Base-by-base conservation (phyloP, 2,888 invertebrate species). In the Bombyx huttoni region DNA sequence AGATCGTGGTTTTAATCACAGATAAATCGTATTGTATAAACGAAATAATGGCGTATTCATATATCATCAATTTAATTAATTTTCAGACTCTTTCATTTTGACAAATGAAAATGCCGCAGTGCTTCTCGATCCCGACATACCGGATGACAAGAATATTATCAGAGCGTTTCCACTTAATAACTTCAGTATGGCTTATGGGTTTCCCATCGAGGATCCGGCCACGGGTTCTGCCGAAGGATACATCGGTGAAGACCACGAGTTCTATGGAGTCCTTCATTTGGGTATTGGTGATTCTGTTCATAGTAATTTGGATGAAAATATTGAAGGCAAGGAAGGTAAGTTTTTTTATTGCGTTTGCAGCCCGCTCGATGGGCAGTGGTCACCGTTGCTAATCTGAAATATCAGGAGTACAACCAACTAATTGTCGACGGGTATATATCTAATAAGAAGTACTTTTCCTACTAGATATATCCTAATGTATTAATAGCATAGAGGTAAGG, bases 141-240 rank as follows among this genome's bases (percentile, higher is more conserved):
- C 61, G 0, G 67, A 65, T 0, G 58, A 56, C 10, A 34, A n/a
- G 13, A 53, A 56, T 45, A 45, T 55, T 0, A 56, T 61, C 7
- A 53, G 59, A 3, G 55, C 59, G 0, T 60, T 65, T 9, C 62
- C 70, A 0, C 57, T 84, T 3, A 56, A 59, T 1, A 70, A 81
- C 34, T 64, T 81, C 48, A 75, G 70, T 1, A 76, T 86, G 82
- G 84, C 79, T 0, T 77, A 72, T 33, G 86, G 86, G 0, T 87
- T 73, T 47, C 82, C 82, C 0, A 61, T 80, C 0, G 68, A 66
- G 12, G 72, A 81, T 35, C 82, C 86, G 0, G 58, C 67, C 0
- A 61, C 72, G 0, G 86, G 86, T 0, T 78, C 83, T 2, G 86
- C 85, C 46, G 86, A 87, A 53, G 86, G 86, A 0, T 87, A 86